Evolutionary conservation across 2,797 vertebrate species (phyloP).

Genomic region (Arremon brunneinucha): DNA sequence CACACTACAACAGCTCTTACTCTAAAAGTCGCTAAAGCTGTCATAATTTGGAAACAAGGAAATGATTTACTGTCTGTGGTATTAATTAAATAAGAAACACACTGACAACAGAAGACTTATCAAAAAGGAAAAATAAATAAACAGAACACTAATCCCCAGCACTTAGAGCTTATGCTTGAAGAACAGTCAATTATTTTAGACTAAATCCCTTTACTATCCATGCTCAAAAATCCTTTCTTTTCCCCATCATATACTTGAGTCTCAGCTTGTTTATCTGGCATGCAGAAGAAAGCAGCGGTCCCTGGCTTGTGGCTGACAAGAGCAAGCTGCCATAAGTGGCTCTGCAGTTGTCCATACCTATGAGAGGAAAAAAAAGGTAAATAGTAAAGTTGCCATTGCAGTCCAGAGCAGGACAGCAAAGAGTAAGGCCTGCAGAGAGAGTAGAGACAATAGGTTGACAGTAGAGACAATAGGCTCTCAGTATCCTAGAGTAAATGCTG

Average conservation of each 20-base stretch:
- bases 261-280: not conserved
- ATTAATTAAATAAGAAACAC: conserved; percentile 53
- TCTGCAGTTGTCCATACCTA: not conserved
- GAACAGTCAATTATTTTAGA: not conserved
- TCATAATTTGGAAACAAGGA: conserved; percentile 60
- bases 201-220: not conserved
- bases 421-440: not conserved
- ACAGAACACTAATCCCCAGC: not conserved
- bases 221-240: not conserved
- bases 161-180: not conserved
- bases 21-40: conserved; percentile 54
- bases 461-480: not conserved
- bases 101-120: conserved; percentile 22
- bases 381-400: not conserved
- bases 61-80: conserved; percentile 54
- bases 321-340: not conserved
- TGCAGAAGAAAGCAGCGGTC: not conserved
- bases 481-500: not conserved
- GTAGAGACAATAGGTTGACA: not conserved
- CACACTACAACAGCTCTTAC: conserved; percentile 31
- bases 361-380: not conserved
- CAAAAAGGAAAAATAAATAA: not conserved
- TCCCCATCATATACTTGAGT: not conserved
- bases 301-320: not conserved
- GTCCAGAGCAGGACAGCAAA: not conserved